Evolutionary conservation across 2,797 vertebrate species (phyloP).

Genomic region (Sardinella longiceps): DNA sequence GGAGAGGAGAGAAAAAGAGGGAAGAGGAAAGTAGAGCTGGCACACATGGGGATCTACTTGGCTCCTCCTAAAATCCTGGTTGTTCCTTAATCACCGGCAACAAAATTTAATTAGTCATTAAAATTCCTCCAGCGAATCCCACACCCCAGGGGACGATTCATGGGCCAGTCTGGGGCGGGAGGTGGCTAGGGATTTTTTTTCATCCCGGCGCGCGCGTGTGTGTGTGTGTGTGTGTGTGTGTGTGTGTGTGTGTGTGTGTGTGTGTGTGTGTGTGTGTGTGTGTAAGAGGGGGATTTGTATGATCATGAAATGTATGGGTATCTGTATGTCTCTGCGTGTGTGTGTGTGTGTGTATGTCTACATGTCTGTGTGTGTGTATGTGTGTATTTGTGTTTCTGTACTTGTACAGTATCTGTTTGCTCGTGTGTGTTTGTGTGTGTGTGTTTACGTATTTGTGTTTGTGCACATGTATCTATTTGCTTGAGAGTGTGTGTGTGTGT

Average conservation of each 20-base stretch:
- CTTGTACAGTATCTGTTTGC: background rate
- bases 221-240: conserved; percentile 25
- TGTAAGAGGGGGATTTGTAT: background rate
- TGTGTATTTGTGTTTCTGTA: background rate
- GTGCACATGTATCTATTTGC: background rate
- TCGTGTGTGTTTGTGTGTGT: background rate
- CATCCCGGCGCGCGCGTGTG: conserved; percentile 38
- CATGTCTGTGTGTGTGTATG: background rate
- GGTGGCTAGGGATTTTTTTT: conserved; percentile 28
- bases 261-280: background rate
- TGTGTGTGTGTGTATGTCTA: background rate
- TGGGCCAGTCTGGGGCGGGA: conserved; percentile 54
- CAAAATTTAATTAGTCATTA: conserved; percentile 84
- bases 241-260: background rate
- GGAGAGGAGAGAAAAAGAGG: background rate
- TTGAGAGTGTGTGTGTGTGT: background rate
- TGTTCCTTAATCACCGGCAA: conserved; percentile 79
- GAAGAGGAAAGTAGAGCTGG: background rate
- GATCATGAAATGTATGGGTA: background rate
- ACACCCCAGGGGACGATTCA: conserved; percentile 66
- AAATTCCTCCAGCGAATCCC: conserved; percentile 76
- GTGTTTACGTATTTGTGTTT: background rate
- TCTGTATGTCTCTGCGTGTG: background rate
- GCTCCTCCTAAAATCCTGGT: conserved; percentile 67
- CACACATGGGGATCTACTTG: conserved; percentile 55